phyloP scores from a whole-genome alignment of 2,888 invertebrate species.

The Athripsodes cinereus region DNA sequence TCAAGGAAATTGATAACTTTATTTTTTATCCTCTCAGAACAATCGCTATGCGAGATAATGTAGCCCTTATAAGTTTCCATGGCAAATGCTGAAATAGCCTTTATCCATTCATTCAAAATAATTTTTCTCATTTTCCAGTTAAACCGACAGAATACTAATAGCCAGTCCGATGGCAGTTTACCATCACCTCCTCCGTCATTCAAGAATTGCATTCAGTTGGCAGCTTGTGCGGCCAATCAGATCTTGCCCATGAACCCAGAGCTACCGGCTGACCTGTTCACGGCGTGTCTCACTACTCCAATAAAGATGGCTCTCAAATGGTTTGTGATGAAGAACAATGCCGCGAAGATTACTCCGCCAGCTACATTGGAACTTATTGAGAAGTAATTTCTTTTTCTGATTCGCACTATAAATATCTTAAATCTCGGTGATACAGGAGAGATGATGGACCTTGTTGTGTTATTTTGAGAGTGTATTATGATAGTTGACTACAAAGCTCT shows the following conservation, averaged over 20 bases:
- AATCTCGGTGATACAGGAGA: no score
- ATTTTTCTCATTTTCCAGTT: slow-evolving; percentile 13
- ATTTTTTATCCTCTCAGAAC: no score
- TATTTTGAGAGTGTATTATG: no score
- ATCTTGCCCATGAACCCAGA: slow-evolving; percentile 95
- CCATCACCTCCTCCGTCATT: slow-evolving; percentile 51
- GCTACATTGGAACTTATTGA: slow-evolving; percentile 83
- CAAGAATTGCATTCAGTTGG: slow-evolving; percentile 92
- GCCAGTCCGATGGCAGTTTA: neutral
- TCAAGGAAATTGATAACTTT: no score
- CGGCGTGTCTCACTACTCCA: slow-evolving; percentile 96
- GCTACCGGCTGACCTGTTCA: slow-evolving; percentile 95
- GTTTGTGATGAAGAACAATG: slow-evolving; percentile 81
- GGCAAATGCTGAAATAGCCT: no score
- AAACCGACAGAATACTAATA: slow-evolving; percentile 8
- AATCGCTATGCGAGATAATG: no score
- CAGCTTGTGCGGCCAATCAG: slow-evolving; percentile 91
- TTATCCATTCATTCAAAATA: no score
- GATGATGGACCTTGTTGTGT: no score
- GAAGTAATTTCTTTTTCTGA: slow-evolving; percentile 63
- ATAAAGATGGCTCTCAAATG: slow-evolving; percentile 93
- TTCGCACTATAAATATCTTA: no score
- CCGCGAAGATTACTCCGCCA: slow-evolving; percentile 73
- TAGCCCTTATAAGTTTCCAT: no score
- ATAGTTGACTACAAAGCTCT: no score